Evolutionary conservation across 2,113 vertebrate species (phyloP).

Genomic region (Atlantisia rogersi): DNA sequence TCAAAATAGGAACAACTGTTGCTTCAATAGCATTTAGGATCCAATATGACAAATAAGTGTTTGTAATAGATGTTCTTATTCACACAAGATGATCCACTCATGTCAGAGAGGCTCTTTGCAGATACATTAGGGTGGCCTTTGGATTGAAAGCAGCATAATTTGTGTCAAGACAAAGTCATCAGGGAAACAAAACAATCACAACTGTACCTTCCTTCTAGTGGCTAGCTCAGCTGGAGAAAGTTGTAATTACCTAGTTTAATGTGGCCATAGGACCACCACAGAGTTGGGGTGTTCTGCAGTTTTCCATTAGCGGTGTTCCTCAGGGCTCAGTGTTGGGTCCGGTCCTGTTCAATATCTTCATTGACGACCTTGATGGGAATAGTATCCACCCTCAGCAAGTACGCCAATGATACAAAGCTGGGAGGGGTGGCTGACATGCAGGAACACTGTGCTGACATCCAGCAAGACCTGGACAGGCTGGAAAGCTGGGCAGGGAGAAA

Average conservation of each 20-base stretch:
- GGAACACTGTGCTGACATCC: too few species aligned
- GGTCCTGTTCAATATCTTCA: too few species aligned
- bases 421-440: too few species aligned
- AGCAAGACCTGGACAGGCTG: too few species aligned
- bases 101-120: conserved; percentile 2
- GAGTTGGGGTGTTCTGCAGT: not conserved
- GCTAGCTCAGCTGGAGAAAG: not conserved
- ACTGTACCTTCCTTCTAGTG: not conserved
- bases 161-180: not conserved
- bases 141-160: not conserved
- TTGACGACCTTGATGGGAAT: too few species aligned
- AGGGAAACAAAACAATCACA: not conserved
- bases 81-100: not conserved
- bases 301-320: not conserved
- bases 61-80: not conserved
- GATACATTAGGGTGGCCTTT: not conserved
- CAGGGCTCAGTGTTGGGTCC: too few species aligned
- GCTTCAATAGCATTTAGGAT: not conserved
- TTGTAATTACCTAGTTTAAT: not conserved
- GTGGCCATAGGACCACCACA: not conserved
- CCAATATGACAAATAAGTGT: not conserved
- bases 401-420: too few species aligned
- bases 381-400: too few species aligned
- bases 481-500: too few species aligned
- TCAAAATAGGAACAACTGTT: not conserved